Conservation (phyloP, 37 sponge, comb jelly and placozoan species). For the Axinella damicornis region DNA sequence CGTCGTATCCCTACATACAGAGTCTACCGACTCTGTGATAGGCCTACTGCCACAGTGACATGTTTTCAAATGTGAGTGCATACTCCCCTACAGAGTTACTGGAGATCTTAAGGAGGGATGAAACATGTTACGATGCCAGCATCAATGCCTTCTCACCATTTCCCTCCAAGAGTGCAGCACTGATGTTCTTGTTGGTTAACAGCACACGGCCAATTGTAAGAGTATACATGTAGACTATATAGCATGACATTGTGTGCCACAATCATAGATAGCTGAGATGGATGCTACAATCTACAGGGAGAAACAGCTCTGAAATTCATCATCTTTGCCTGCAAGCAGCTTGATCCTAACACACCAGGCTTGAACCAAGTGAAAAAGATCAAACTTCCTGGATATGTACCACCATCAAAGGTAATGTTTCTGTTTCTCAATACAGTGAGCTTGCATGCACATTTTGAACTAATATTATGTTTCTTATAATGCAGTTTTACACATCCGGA, state of each 20-base stretch:
- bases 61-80: too few species aligned
- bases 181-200: conserved; percentile 8
- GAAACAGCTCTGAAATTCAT: neutral
- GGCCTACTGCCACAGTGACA: too few species aligned
- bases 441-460: too few species aligned
- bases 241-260: neutral
- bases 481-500: neutral
- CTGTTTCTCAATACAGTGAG: too few species aligned
- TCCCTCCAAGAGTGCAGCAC: neutral
- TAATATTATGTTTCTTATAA: too few species aligned
- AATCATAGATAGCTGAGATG: neutral
- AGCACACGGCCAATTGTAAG: conserved; percentile 34
- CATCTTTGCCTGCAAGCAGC: neutral
- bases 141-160: conserved; percentile 16
- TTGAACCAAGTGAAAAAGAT: conserved; percentile 15
- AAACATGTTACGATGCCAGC: too few species aligned
- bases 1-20: too few species aligned
- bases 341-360: conserved; percentile 3
- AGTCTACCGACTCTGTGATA: too few species aligned
- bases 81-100: too few species aligned
- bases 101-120: too few species aligned
- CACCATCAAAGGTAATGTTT: conserved; percentile 39
- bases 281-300: neutral
- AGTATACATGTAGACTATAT: neutral
- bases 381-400: conserved; percentile 19